Conservation (phyloP, 30 jellyfish, hydroid and myxozoan genomes). For the Hydractinia echinata region DNA sequence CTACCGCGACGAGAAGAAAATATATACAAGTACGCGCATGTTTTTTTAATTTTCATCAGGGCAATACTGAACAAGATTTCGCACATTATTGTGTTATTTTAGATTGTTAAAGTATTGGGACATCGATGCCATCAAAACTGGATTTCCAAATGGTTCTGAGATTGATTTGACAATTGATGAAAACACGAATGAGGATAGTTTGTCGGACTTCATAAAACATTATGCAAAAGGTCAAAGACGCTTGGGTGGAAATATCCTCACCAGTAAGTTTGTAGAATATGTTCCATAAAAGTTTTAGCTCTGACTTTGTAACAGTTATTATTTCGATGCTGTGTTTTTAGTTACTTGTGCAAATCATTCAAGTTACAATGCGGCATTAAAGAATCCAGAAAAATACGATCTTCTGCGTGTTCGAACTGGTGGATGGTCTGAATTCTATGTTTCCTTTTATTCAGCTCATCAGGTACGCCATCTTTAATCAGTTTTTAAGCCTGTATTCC, state of each 20-base stretch:
- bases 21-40: not conserved
- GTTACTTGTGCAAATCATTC: conserved; percentile 27
- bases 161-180: conserved; percentile 27
- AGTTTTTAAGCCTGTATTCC: too few species aligned
- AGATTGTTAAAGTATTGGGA: conserved; percentile 25
- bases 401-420: conserved; percentile 38
- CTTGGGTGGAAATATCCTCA: conserved; percentile 22
- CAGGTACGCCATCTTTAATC: conserved; percentile 5
- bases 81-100: not conserved
- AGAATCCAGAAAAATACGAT: conserved; percentile 31
- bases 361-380: conserved; percentile 27
- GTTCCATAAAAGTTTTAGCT: too few species aligned
- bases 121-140: conserved; percentile 16
- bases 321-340: not conserved
- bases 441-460: conserved; percentile 32
- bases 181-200: conserved; percentile 18
- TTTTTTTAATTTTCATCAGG: too few species aligned
- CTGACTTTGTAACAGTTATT: too few species aligned
- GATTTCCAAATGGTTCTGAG: conserved; percentile 23
- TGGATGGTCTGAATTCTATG: conserved; percentile 30
- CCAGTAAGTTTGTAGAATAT: conserved; percentile 15
- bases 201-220: conserved; percentile 18
- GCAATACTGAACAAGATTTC: too few species aligned
- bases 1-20: not conserved
- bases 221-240: conserved; percentile 13